Evolutionary conservation across 2,113 vertebrate species (phyloP).

Genomic region (Etia nguti): DNA sequence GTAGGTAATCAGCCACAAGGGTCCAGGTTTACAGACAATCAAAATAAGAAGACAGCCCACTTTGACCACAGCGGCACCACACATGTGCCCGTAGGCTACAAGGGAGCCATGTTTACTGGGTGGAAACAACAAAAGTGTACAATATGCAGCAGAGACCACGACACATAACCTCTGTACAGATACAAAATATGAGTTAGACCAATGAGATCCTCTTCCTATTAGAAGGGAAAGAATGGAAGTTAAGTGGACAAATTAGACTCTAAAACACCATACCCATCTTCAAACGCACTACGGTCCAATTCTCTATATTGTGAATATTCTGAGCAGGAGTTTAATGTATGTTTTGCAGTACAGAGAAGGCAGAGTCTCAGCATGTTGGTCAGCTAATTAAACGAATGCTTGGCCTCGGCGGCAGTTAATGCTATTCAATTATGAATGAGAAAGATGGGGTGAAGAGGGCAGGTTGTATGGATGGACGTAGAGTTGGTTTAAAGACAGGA

Average conservation of each 20-base stretch:
- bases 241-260: neutral
- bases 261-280: neutral
- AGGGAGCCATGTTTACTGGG: neutral
- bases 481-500: neutral
- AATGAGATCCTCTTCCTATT: neutral
- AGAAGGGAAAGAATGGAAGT: neutral
- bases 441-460: slow-evolving; percentile 46
- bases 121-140: neutral
- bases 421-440: slow-evolving; percentile 69
- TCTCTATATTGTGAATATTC: neutral
- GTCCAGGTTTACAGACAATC: neutral
- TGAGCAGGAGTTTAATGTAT: neutral
- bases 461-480: neutral
- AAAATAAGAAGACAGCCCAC: neutral
- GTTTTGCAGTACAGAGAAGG: slow-evolving; percentile 20
- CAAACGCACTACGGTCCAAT: neutral
- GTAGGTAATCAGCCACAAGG: neutral
- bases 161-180: neutral
- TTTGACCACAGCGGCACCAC: neutral
- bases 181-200: neutral
- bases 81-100: neutral
- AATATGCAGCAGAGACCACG: neutral
- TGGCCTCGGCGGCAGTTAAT: slow-evolving; percentile 57
- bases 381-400: slow-evolving; percentile 60
- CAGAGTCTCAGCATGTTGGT: slow-evolving; percentile 33